phyloP scores from a whole-genome alignment of 2,888 invertebrate species.

The Idaea biselata region DNA sequence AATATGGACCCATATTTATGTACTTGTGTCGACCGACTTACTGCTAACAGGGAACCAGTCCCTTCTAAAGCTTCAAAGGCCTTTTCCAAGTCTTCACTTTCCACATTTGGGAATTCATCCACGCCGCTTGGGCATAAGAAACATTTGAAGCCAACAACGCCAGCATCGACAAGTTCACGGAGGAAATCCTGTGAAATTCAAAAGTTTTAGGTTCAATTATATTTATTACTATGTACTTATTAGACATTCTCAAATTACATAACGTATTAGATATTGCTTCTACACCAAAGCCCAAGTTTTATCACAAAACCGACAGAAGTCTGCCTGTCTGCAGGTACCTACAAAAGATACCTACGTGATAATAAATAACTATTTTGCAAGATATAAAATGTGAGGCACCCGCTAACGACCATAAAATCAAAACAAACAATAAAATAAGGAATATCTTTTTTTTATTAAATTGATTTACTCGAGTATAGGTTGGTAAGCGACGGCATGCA shows the following conservation, averaged over 20 bases:
- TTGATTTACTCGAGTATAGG: background rate
- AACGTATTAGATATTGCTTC: no score
- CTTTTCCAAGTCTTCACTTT: slow-evolving; percentile 75
- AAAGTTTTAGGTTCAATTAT: background rate
- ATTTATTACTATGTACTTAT: no score
- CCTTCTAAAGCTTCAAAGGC: slow-evolving; percentile 81
- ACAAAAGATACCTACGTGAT: background rate
- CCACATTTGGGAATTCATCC: slow-evolving; percentile 85
- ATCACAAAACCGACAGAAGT: background rate
- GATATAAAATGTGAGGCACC: background rate
- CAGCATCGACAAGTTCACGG: slow-evolving; percentile 79
- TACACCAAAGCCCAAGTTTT: no score
- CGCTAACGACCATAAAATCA: background rate
- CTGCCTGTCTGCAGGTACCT: background rate
- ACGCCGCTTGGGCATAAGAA: slow-evolving; percentile 85
- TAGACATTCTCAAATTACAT: no score
- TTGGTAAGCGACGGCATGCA: no score
- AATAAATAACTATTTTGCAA: background rate
- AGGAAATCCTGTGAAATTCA: slow-evolving; percentile 74
- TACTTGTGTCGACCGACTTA: slow-evolving; percentile 46
- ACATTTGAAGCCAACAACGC: slow-evolving; percentile 88
- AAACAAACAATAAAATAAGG: background rate
- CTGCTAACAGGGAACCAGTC: slow-evolving; percentile 83
- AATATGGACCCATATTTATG: background rate
- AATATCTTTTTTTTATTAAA: background rate